Conservation (phyloP, 2,888 invertebrate genomes). For the Salticus scenicus region DNA sequence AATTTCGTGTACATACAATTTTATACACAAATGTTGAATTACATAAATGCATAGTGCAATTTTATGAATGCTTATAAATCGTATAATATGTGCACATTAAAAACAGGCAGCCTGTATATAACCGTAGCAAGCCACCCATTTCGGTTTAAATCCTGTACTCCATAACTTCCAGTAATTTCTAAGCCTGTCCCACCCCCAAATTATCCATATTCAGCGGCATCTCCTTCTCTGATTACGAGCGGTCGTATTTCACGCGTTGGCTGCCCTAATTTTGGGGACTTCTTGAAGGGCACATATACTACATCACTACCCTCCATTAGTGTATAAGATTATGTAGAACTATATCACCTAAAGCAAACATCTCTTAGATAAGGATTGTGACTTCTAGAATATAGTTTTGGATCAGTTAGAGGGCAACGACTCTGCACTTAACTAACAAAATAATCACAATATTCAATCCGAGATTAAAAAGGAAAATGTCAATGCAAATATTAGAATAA, state of each 20-base stretch:
- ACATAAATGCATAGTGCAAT: too few species aligned
- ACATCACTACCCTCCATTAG: conserved; percentile 18
- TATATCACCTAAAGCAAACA: not conserved
- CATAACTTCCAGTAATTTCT: not conserved
- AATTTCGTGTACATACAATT: too few species aligned
- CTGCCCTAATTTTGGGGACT: conserved; percentile 48
- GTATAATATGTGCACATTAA: not conserved
- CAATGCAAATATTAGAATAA: too few species aligned
- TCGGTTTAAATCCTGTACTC: not conserved
- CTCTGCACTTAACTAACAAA: not conserved
- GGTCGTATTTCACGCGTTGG: not conserved
- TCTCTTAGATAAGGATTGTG: not conserved
- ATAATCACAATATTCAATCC: too few species aligned
- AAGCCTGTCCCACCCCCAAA: not conserved
- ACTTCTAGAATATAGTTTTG: not conserved
- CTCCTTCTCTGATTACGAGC: not conserved
- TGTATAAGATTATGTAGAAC: not conserved
- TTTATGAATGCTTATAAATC: too few species aligned
- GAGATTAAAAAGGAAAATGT: too few species aligned
- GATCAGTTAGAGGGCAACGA: not conserved
- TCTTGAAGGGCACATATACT: conserved; percentile 27
- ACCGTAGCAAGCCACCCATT: not conserved
- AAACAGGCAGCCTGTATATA: not conserved
- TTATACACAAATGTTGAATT: too few species aligned
- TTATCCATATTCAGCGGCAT: conserved; percentile 5